These are phyloP conservation scores for Podargus strigoides DNA, from an alignment of 2,797 vertebrate genomes.

Conservation along the genomic window DNA sequence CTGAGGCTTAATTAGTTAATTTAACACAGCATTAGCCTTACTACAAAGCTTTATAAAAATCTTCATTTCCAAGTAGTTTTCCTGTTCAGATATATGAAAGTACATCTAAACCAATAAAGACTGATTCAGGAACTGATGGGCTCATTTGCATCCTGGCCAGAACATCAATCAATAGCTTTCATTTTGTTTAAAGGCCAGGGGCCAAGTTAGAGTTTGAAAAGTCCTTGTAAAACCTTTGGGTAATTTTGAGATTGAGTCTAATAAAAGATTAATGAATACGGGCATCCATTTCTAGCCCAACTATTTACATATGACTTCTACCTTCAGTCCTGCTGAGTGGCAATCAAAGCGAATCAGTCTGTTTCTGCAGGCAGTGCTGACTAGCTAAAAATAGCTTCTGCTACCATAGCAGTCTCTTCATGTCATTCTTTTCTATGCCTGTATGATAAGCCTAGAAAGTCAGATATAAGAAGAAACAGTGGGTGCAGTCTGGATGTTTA, in stretches of 20 bases:
- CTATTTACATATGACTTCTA: conserved; percentile 69
- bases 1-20: neutral
- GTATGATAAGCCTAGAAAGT: neutral
- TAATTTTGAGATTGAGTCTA: conserved; percentile 65
- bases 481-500: neutral
- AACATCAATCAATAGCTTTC: conserved; percentile 69
- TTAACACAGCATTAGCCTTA: conserved; percentile 31
- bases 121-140: conserved; percentile 50
- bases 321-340: conserved; percentile 56
- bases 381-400: conserved; percentile 41
- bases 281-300: conserved; percentile 61
- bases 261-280: conserved; percentile 74
- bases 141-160: conserved; percentile 61
- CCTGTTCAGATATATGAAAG: conserved; percentile 33
- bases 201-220: conserved; percentile 71
- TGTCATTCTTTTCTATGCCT: neutral
- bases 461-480: neutral
- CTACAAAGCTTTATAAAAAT: neutral
- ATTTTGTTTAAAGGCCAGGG: conserved; percentile 70
- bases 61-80: conserved; percentile 12
- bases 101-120: conserved; percentile 62
- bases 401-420: neutral
- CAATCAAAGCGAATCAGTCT: conserved; percentile 57
- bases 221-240: conserved; percentile 71
- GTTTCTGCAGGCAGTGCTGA: conserved; percentile 48